phyloP scores from a whole-genome alignment of 2,113 vertebrate species.

The Nibea albiflora region DNA sequence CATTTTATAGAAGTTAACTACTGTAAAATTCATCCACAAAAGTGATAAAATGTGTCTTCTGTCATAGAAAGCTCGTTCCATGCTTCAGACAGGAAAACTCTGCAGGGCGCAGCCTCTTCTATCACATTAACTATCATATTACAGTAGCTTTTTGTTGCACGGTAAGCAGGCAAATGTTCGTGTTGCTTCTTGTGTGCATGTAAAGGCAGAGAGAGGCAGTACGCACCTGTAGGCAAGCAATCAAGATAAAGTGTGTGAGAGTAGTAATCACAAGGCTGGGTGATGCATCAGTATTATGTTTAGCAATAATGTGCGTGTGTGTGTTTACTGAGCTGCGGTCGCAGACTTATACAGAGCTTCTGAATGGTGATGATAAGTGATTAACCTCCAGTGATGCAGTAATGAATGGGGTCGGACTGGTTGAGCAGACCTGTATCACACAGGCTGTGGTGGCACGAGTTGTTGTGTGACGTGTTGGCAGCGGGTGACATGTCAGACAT shows the following conservation, averaged over 20 bases:
- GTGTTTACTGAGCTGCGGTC: neutral
- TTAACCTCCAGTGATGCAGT: neutral
- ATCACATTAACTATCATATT: neutral
- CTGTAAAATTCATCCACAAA: neutral
- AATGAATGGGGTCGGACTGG: neutral
- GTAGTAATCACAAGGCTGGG: neutral
- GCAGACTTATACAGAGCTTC: neutral
- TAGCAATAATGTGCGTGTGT: no score
- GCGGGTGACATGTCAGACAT: neutral
- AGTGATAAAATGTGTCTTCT: neutral
- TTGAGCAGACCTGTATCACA: neutral
- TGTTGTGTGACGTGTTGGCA: neutral
- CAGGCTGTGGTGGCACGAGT: neutral
- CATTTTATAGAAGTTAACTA: neutral
- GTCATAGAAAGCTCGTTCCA: neutral
- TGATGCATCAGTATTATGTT: no score
- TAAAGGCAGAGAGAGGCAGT: neutral
- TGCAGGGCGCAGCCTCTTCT: neutral
- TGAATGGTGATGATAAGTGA: neutral
- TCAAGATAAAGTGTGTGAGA: neutral
- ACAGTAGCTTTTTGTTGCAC: constrained; percentile 3
- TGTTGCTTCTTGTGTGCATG: neutral
- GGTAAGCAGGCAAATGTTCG: neutral
- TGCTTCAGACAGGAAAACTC: neutral
- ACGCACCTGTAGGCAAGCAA: neutral